Evolutionary conservation across 2,797 vertebrate species (phyloP).

Genomic region (Neomorphus geoffroyi): DNA sequence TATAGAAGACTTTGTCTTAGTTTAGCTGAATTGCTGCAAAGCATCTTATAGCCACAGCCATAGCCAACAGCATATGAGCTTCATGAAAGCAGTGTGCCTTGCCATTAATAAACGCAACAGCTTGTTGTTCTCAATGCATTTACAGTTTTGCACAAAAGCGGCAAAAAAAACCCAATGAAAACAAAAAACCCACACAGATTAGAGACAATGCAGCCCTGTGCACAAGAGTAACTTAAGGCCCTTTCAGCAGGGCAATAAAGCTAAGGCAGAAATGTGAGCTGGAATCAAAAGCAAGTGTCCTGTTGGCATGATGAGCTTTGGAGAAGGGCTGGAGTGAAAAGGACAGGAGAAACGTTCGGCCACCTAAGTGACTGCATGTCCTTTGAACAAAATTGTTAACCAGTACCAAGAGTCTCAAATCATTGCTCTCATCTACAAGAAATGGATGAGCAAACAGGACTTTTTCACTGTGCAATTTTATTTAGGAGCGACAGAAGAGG

Average conservation of each 20-base stretch:
- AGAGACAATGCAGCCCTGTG: slow-evolving; percentile 40
- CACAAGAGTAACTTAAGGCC: not conserved
- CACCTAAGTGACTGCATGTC: not conserved
- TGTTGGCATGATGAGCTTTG: not conserved
- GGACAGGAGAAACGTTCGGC: not conserved
- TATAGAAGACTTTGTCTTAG: not conserved
- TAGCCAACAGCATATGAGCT: not conserved
- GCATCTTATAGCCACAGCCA: not conserved
- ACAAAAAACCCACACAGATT: slow-evolving; percentile 30
- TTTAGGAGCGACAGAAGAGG: not conserved
- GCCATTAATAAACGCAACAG: slow-evolving; percentile 1
- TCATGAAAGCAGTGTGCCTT: not conserved
- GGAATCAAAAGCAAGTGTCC: slow-evolving; percentile 36
- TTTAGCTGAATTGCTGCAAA: not conserved
- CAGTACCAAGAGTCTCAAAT: not conserved
- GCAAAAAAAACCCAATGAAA: not conserved
- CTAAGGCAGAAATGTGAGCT: not conserved
- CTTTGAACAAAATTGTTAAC: not conserved
- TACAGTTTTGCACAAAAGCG: slow-evolving; percentile 33
- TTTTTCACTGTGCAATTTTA: not conserved
- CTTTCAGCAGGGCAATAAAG: slow-evolving; percentile 15
- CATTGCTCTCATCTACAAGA: not conserved
- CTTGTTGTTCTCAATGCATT: slow-evolving; percentile 25
- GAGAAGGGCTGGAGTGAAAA: not conserved
- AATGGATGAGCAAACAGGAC: not conserved